A percentile compares a stretch with the other conserved stretches of the same genome.
Evolutionary conservation across 1,140 invertebrate species (phyloP).

Genomic region (Olivierus martensii): DNA sequence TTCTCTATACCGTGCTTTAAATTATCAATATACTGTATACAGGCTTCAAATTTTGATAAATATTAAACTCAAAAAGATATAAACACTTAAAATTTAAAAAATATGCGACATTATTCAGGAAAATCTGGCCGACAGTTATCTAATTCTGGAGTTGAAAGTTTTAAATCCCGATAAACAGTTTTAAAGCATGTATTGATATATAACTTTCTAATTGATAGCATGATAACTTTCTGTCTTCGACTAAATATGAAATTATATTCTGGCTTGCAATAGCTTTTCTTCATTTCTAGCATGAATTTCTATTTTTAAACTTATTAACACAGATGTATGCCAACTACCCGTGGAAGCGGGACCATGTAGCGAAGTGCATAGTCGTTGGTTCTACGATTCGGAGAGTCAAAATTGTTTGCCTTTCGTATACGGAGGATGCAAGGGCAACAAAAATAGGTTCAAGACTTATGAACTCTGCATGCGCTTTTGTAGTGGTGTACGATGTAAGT

Average conservation of each 20-base stretch:
- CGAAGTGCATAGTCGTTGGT: slow-evolving; percentile 37
- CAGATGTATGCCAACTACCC: slow-evolving; percentile 48
- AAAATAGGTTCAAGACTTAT: slow-evolving; percentile 64
- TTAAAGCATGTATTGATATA: too few relatives aligned
- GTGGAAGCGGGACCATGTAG: slow-evolving; percentile 56
- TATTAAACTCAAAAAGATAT: too few relatives aligned
- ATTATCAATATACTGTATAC: too few relatives aligned
- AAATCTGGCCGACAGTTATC: too few relatives aligned
- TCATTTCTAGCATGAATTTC: neutral
- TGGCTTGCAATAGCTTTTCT: neutral
- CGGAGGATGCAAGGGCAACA: slow-evolving; percentile 69
- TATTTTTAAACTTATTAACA: neutral
- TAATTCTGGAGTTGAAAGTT: too few relatives aligned
- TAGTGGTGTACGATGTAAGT: slow-evolving; percentile 12
- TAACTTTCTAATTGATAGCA: neutral
- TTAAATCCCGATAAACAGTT: too few relatives aligned
- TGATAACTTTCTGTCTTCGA: neutral
- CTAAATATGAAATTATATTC: neutral
- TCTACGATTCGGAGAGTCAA: slow-evolving; percentile 60
- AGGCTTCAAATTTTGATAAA: too few relatives aligned
- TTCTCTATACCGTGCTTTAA: too few relatives aligned
- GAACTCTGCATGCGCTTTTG: slow-evolving; percentile 65
- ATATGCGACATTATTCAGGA: too few relatives aligned
- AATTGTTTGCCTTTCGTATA: slow-evolving; percentile 69
- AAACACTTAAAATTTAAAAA: too few relatives aligned